Percentiles rank a stretch among this genome's conserved stretches.
Evolutionary conservation across 1,140 invertebrate genomes (phyloP).

Genomic region (Bombus consobrinus): DNA sequence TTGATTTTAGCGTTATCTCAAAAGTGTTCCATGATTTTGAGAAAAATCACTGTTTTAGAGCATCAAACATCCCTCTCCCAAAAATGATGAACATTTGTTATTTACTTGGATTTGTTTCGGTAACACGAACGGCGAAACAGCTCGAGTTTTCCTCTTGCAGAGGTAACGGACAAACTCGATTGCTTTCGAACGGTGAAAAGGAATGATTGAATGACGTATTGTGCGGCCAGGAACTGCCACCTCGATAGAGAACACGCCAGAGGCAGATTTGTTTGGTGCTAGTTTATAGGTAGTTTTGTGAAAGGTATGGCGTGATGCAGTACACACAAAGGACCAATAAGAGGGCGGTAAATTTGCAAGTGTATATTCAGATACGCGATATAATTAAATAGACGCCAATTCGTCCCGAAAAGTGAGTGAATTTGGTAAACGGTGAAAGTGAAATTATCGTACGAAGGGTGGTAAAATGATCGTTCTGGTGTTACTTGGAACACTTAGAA

Average conservation of each 20-base stretch:
- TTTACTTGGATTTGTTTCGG: conserved; percentile 4
- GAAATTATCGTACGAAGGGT: background rate
- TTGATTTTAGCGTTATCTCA: no score
- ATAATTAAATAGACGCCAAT: background rate
- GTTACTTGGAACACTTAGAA: no score
- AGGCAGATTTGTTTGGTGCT: conserved; percentile 1
- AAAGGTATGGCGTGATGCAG: background rate
- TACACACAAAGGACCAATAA: background rate
- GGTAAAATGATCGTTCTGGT: no score
- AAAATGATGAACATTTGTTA: conserved; percentile 14
- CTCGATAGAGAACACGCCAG: background rate
- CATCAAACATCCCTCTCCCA: background rate
- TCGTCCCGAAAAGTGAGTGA: background rate
- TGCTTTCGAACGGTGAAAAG: conserved; percentile 9
- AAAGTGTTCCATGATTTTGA: no score
- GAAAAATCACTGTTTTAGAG: background rate
- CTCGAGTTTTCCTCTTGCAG: background rate
- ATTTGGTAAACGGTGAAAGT: background rate
- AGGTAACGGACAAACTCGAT: background rate
- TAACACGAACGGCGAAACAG: background rate
- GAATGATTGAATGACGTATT: conserved; percentile 19
- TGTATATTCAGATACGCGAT: background rate
- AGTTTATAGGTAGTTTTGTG: conserved; percentile 13
- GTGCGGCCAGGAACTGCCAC: conserved; percentile 2
- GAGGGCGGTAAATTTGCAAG: background rate